Conservation (phyloP, 1,140 invertebrate species). For the Dolichoris vasculosae region DNA sequence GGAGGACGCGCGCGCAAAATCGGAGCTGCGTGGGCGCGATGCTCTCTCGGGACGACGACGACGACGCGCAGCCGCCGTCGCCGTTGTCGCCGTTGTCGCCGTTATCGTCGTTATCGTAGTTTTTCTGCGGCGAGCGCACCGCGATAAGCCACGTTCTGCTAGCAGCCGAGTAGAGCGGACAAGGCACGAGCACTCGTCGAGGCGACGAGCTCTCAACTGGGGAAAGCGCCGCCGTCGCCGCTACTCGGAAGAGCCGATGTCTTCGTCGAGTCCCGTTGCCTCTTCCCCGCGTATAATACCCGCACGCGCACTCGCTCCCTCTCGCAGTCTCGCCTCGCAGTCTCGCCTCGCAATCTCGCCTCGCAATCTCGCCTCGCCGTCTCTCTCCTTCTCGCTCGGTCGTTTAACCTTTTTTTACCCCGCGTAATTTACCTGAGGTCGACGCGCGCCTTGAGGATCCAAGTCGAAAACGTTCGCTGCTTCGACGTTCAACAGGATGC, state of each 20-base stretch:
- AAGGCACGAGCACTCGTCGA: background rate
- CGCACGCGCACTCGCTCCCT: background rate
- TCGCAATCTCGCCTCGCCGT: background rate
- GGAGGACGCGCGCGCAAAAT: background rate
- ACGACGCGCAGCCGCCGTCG: background rate
- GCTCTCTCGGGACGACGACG: background rate
- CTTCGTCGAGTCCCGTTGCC: background rate
- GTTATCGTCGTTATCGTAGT: background rate
- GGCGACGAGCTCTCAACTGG: conserved; percentile 35
- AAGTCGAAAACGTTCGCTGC: background rate
- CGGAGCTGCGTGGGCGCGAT: background rate
- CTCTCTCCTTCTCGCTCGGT: background rate
- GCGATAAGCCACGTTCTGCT: background rate
- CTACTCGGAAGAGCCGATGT: background rate
- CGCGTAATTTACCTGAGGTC: background rate
- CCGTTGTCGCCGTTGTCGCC: background rate
- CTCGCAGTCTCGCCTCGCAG: background rate
- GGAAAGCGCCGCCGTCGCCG: conserved; percentile 28
- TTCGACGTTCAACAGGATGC: background rate
- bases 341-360: too few species aligned
- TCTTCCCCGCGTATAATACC: background rate
- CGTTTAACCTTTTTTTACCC: background rate
- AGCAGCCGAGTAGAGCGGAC: background rate
- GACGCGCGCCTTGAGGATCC: background rate
- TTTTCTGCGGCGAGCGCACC: background rate